A percentile compares a stretch with the other conserved stretches of the same genome.
Evolutionary conservation across 2,797 vertebrate genomes (phyloP).

Genomic region (Danio jaintianensis): DNA sequence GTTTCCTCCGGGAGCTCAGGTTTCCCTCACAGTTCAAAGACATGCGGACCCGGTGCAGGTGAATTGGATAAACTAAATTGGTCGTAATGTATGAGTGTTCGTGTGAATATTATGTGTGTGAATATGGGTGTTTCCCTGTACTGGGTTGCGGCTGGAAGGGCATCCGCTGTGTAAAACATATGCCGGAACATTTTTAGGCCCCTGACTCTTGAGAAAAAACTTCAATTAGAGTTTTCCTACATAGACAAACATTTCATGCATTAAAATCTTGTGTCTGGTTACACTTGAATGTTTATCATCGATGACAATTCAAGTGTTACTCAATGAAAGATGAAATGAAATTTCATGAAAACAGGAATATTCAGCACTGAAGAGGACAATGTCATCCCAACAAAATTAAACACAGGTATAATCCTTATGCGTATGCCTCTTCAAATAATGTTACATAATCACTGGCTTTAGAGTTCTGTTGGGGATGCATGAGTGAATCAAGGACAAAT

Average conservation of each 20-base stretch:
- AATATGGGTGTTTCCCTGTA: too few species aligned
- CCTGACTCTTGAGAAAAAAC: not conserved
- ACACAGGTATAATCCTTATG: conserved; percentile 46
- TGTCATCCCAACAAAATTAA: conserved; percentile 41
- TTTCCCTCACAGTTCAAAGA: too few species aligned
- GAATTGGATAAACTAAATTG: too few species aligned
- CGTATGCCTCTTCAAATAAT: conserved; percentile 26
- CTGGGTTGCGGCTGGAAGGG: too few species aligned
- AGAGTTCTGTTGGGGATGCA: conserved; percentile 20
- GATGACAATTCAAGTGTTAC: not conserved
- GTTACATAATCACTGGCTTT: conserved; percentile 35
- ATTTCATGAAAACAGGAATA: conserved; percentile 12
- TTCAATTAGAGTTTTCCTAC: not conserved
- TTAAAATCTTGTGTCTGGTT: not conserved
- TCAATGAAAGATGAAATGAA: not conserved
- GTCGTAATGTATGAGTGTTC: too few species aligned
- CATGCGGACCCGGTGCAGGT: too few species aligned
- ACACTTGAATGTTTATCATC: not conserved
- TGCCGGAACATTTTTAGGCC: too few species aligned
- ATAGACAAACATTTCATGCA: not conserved
- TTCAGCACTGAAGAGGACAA: conserved; percentile 11
- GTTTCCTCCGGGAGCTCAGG: too few species aligned
- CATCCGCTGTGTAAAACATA: too few species aligned
- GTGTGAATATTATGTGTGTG: too few species aligned
- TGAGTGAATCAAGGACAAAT: conserved; percentile 5